Conservation (phyloP, 2,113 vertebrate species). For the Lepisosteus osseus region DNA sequence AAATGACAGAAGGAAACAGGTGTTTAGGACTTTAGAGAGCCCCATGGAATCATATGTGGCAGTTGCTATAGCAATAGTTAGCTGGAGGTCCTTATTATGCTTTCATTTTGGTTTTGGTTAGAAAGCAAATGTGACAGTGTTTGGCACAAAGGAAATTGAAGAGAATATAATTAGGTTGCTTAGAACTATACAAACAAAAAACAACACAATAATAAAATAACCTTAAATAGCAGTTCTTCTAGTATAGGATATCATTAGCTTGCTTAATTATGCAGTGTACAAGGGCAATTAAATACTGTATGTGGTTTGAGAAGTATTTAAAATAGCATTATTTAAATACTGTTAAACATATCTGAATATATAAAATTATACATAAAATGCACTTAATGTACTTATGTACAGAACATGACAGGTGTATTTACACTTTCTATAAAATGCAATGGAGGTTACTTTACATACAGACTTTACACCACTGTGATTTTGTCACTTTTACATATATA, state of each 20-base stretch:
- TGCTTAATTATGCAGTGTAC: too few species aligned
- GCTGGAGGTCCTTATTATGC: slow-evolving; percentile 24
- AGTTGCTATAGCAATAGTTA: slow-evolving; percentile 30
- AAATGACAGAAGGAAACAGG: slow-evolving; percentile 27
- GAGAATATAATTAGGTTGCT: slow-evolving; percentile 4
- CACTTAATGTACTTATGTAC: too few species aligned
- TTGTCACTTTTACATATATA: too few species aligned
- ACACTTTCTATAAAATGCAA: too few species aligned
- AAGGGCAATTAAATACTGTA: too few species aligned
- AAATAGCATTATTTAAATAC: too few species aligned
- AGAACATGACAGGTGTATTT: too few species aligned
- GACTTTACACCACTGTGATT: too few species aligned
- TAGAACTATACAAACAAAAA: background rate
- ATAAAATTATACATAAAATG: too few species aligned
- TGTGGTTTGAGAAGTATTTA: too few species aligned
- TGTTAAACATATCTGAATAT: too few species aligned
- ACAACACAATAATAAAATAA: background rate
- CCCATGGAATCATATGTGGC: slow-evolving; percentile 14
- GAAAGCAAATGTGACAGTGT: slow-evolving; percentile 7
- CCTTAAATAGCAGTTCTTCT: background rate
- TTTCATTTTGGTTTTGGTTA: slow-evolving; percentile 12
- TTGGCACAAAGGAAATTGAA: background rate
- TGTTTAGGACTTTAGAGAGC: slow-evolving; percentile 21
- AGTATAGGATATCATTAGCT: background rate
- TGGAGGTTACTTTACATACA: too few species aligned